Evolutionary conservation across 2,888 invertebrate genomes (phyloP).

Genomic region (Nomada flava): DNA sequence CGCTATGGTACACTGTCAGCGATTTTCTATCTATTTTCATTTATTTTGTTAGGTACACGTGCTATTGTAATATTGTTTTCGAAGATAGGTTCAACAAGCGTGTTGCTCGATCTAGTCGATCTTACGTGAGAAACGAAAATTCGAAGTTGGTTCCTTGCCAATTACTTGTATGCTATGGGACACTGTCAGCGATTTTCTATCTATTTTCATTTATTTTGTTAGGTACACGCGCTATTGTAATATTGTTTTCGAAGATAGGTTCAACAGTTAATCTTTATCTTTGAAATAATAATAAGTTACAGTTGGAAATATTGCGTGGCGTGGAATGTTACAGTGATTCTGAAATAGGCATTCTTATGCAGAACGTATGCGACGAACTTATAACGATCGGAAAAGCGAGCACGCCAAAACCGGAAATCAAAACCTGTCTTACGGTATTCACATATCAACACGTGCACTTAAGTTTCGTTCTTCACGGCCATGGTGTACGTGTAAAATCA

Average conservation of each 20-base stretch:
- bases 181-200: background rate
- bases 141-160: no score
- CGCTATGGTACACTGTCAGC: background rate
- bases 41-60: background rate
- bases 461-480: constrained; percentile 36
- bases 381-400: constrained; percentile 35
- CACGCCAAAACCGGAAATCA: constrained; percentile 52
- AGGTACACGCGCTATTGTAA: no score
- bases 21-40: background rate
- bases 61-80: no score
- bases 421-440: constrained; percentile 67
- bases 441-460: constrained; percentile 67
- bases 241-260: no score
- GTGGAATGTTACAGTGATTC: background rate
- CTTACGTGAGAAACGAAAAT: no score
- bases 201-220: background rate
- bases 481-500: constrained; percentile 20
- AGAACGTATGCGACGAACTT: background rate
- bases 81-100: no score
- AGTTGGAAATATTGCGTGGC: background rate
- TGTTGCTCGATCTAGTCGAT: no score
- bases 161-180: background rate
- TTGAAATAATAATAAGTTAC: background rate
- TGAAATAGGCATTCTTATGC: no score
- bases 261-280: no score